These are phyloP conservation scores for Seira sanloemensis DNA, from an alignment of 2,888 invertebrate species.

Conservation along the genomic window DNA sequence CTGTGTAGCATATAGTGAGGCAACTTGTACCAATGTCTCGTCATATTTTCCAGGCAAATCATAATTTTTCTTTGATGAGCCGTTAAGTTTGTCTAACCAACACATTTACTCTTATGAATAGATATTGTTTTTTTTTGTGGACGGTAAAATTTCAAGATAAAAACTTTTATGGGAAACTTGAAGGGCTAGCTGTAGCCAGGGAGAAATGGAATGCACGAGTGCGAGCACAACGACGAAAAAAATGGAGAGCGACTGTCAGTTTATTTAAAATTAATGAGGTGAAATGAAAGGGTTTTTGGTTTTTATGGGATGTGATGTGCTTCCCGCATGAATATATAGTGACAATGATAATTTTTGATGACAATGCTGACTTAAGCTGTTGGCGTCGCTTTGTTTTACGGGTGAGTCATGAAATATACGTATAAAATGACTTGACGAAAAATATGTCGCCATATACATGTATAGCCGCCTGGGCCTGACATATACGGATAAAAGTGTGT, in stretches of 20 bases:
- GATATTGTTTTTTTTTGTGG: constrained; percentile 18
- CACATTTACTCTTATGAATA: not conserved
- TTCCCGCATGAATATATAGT: constrained; percentile 1
- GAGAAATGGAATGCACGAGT: not conserved
- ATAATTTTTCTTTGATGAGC: not conserved
- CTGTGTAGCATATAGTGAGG: too few relatives aligned
- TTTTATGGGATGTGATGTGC: constrained; percentile 38
- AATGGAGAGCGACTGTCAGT: constrained; percentile 39
- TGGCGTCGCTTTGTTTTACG: constrained; percentile 10
- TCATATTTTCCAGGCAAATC: too few relatives aligned
- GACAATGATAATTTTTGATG: constrained; percentile 29
- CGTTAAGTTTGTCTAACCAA: constrained; percentile 2
- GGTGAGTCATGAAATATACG: not conserved
- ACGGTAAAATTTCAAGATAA: constrained; percentile 11
- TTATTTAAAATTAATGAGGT: constrained; percentile 59
- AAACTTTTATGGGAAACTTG: constrained; percentile 7
- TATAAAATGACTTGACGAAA: constrained; percentile 24
- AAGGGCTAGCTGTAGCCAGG: not conserved
- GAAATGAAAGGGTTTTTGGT: constrained; percentile 52
- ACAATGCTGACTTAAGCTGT: constrained; percentile 25
- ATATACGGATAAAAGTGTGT: not conserved
- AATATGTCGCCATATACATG: constrained; percentile 6
- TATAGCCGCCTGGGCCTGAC: not conserved
- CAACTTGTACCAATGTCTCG: too few relatives aligned
- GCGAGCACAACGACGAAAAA: too few relatives aligned